phyloP scores from a whole-genome alignment of 2,888 invertebrate genomes.

The Sylvicola fuscatus region DNA sequence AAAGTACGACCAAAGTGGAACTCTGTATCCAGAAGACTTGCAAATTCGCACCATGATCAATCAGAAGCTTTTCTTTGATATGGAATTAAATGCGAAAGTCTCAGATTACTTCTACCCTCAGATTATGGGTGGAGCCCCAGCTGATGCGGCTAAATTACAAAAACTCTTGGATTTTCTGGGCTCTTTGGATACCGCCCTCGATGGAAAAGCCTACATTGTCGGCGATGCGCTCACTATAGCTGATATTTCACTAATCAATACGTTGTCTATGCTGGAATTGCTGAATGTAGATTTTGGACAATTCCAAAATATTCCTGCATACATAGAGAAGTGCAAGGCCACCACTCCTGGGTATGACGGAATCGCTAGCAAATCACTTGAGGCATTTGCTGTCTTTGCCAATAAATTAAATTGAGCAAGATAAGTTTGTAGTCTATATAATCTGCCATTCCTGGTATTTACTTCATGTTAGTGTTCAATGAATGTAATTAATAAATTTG shows the following conservation, averaged over 20 bases:
- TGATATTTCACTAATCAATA: constrained; percentile 44
- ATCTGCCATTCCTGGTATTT: no score
- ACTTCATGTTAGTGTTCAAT: no score
- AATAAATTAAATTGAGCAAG: no score
- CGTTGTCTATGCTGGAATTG: constrained; percentile 48
- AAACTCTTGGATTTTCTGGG: constrained; percentile 39
- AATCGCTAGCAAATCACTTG: no score
- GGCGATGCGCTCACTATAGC: constrained; percentile 49
- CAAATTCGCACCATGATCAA: constrained; percentile 56
- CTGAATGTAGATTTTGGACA: constrained; percentile 42
- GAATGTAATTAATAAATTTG: no score
- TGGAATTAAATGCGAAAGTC: constrained; percentile 48
- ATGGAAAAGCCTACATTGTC: constrained; percentile 40
- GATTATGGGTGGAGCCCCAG: constrained; percentile 35
- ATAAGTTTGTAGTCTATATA: no score
- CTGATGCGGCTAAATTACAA: constrained; percentile 43
- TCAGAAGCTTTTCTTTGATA: constrained; percentile 60
- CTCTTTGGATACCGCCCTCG: constrained; percentile 43
- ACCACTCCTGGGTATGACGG: no score
- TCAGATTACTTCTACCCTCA: constrained; percentile 47
- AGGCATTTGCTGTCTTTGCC: no score
- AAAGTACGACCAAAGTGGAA: constrained; percentile 59
- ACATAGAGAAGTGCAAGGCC: constrained; percentile 35
- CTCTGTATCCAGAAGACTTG: constrained; percentile 54
- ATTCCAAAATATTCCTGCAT: constrained; percentile 44